phyloP scores from a whole-genome alignment of 2,113 vertebrate genomes.

The Cyprinodon brontotheroides region DNA sequence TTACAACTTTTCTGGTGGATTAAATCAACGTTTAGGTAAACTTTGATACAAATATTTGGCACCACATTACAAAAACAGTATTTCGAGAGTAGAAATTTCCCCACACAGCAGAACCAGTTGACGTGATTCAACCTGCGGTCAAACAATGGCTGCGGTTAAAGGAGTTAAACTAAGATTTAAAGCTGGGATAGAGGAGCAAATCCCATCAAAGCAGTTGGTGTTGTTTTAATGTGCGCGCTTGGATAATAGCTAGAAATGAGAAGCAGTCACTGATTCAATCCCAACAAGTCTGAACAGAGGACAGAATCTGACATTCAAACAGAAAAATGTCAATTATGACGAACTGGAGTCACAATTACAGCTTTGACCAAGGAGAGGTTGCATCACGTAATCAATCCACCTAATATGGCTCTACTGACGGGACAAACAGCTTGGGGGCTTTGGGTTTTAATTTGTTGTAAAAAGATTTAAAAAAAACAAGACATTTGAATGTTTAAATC shows the following conservation, averaged over 20 bases:
- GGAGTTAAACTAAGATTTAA: background rate
- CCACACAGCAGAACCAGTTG: background rate
- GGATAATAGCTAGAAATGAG: background rate
- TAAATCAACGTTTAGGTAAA: background rate
- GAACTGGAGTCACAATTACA: background rate
- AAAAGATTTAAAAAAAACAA: background rate
- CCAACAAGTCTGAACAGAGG: conserved; percentile 25
- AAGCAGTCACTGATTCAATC: background rate
- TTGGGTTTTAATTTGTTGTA: background rate
- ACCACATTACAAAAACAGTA: background rate
- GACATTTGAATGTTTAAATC: background rate
- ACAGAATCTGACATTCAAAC: background rate
- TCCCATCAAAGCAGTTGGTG: background rate
- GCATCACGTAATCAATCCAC: too few species aligned
- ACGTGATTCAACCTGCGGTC: background rate
- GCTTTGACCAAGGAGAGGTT: background rate
- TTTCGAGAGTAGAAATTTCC: background rate
- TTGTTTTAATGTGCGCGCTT: background rate
- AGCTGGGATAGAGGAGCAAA: background rate
- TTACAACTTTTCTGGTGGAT: too few species aligned
- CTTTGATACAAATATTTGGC: background rate
- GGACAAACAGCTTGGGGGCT: background rate
- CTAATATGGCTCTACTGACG: too few species aligned
- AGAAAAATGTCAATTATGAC: conserved; percentile 2
- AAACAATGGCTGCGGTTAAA: background rate